Evolutionary conservation across 2,113 vertebrate species (phyloP), one percentile per base, ranked within the genome.

Genomic region (Neotoma lepida): DNA sequence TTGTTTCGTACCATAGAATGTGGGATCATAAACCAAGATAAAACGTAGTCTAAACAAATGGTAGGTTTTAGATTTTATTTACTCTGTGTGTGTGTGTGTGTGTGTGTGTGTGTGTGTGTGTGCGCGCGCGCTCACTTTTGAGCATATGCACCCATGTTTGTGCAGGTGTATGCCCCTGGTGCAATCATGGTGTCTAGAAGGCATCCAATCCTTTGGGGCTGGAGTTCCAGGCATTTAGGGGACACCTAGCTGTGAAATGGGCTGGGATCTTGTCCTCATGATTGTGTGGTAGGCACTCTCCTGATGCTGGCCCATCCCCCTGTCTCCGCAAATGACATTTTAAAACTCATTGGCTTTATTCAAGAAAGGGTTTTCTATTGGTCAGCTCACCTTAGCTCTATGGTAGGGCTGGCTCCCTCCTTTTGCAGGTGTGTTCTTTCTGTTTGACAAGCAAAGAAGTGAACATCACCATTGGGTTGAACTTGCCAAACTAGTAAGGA

Each of bases 11-110:
- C 15, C 24, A 1, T 49, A 54, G 39, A 94, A 93, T 93, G 76
- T 90, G 51, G 33, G 41, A 44, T 66, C 39, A 66, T 93, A 90
- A 93, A 49, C 6, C 56, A 93, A 85, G 93, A 70, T 88, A 95
- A 96, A 85, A 88, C 61, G 1, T 81, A 89, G 39, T 81, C 63
- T 93, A 92, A 96, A 73, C 64, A 95, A 87, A 88, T 78, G 70
- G 30, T 86, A 90, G 41, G 66, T 82, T 93, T 20, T 71, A 94
- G 39, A 26, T 41, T 63, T 77, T 49, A 49, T 74, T 63, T 30
- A 30, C 17, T 54, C 20, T 39, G 51, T 41, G 39, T 44, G 13
- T 28, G 13, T 28, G 77, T 78, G 15, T 4, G 28, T 33, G 39
- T n/a, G 35, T 39, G 35, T 39, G 70, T 28, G 41, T 33, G 74